Evolutionary conservation across 2,797 vertebrate genomes (phyloP).

Genomic region (Myoxocephalus aenaeus): DNA sequence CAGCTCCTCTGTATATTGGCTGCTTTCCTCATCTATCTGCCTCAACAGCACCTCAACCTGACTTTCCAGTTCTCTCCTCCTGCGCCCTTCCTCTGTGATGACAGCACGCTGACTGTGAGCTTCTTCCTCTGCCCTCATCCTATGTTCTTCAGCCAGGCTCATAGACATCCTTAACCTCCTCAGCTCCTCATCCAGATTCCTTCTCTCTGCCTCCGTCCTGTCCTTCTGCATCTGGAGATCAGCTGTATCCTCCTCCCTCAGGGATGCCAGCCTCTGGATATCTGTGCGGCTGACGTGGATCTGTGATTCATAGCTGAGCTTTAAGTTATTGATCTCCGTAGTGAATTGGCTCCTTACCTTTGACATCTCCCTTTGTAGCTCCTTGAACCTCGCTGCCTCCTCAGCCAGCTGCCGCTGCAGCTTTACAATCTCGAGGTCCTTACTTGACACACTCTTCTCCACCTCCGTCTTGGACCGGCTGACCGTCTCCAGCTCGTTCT

Average conservation of each 20-base stretch:
- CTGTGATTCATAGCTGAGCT: constrained; percentile 94
- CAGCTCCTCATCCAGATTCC: constrained; percentile 89
- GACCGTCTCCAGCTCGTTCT: constrained; percentile 90
- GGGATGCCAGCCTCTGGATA: constrained; percentile 88
- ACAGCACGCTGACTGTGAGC: constrained; percentile 83
- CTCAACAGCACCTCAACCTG: constrained; percentile 85
- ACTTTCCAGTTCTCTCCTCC: constrained; percentile 89
- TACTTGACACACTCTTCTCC: constrained; percentile 91
- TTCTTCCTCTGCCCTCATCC: constrained; percentile 83
- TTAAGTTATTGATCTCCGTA: constrained; percentile 93
- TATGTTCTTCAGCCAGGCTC: constrained; percentile 85
- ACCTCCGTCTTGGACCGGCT: constrained; percentile 93
- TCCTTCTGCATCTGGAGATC: constrained; percentile 87
- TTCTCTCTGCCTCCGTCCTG: constrained; percentile 87
- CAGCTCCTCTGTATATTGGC: constrained; percentile 85
- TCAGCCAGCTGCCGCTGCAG: constrained; percentile 91
- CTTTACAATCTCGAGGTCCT: constrained; percentile 90
- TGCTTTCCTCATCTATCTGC: constrained; percentile 86
- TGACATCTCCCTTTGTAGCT: constrained; percentile 92
- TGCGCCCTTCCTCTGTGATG: constrained; percentile 85
- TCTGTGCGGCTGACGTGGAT: constrained; percentile 91
- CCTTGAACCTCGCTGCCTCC: constrained; percentile 86
- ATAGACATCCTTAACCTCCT: constrained; percentile 84
- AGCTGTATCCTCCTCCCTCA: constrained; percentile 88
- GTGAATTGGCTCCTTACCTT: constrained; percentile 97